Conservation (phyloP, 2,797 vertebrate species). For the Lepus townsendii region DNA sequence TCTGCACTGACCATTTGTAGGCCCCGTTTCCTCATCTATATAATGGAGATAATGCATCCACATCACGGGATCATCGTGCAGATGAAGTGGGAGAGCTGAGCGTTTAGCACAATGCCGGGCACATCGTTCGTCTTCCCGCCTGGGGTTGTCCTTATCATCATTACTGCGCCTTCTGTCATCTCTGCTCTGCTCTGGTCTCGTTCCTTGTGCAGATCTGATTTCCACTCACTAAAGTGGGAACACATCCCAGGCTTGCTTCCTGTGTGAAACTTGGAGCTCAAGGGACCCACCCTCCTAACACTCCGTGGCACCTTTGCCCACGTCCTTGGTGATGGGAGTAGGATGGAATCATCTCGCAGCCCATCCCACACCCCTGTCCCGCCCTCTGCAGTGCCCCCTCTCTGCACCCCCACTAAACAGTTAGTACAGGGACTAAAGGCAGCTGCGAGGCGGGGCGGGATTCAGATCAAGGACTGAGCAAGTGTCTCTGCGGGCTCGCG, state of each 20-base stretch:
- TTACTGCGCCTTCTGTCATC: background rate
- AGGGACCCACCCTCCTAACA: background rate
- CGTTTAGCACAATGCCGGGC: background rate
- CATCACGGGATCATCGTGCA: background rate
- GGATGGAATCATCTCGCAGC: background rate
- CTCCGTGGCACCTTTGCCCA: background rate
- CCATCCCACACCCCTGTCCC: background rate
- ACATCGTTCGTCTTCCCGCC: rapidly evolving
- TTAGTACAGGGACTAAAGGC: background rate
- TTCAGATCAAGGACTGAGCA: slow-evolving; percentile 6
- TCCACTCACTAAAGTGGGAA: background rate
- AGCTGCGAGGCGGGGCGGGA: slow-evolving; percentile 35
- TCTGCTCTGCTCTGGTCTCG: background rate
- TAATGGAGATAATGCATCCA: background rate
- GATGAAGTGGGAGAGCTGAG: background rate
- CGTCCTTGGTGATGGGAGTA: background rate
- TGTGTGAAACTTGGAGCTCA: background rate
- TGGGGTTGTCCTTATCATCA: too few relatives aligned
- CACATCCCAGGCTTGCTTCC: background rate
- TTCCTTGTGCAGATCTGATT: background rate
- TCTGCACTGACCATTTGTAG: background rate
- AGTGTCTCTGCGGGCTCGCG: background rate
- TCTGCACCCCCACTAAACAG: too few relatives aligned
- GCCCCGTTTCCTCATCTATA: background rate
- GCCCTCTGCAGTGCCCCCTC: background rate